Evolutionary conservation across 92 coral and sea anemone genomes (phyloP).

Genomic region (Zoanthus solanderi): DNA sequence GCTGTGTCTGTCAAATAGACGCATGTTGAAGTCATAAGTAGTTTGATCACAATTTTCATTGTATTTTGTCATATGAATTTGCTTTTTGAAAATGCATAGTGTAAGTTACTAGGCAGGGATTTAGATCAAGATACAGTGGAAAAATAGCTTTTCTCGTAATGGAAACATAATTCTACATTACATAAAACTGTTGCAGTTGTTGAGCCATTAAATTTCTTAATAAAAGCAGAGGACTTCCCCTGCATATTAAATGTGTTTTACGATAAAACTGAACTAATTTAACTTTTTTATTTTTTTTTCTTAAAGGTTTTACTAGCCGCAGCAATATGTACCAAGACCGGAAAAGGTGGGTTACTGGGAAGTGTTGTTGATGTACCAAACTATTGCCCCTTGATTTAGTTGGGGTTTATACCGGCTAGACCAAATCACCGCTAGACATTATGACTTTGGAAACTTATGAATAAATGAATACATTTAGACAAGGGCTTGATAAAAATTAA

Average conservation of each 20-base stretch:
- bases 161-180: background rate
- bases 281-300: background rate
- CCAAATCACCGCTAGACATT: no score
- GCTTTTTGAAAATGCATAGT: background rate
- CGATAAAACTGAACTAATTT: background rate
- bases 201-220: background rate
- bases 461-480: no score
- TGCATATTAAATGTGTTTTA: background rate
- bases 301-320: constrained; percentile 98
- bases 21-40: constrained; percentile 35
- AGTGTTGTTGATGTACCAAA: background rate
- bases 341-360: constrained; percentile 80
- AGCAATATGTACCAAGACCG: constrained; percentile 99
- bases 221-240: background rate
- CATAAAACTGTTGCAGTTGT: background rate
- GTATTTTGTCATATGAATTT: background rate
- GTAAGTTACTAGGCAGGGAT: background rate
- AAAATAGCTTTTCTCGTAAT: background rate
- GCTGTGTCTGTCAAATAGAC: constrained; percentile 26
- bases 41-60: background rate
- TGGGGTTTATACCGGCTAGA: no score
- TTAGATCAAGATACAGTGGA: background rate
- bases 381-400: background rate
- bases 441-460: no score
- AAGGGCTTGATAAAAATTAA: no score